These are phyloP conservation scores for Notothenia coriiceps DNA, from an alignment of 2,113 vertebrate genomes.

Conservation along the genomic window DNA sequence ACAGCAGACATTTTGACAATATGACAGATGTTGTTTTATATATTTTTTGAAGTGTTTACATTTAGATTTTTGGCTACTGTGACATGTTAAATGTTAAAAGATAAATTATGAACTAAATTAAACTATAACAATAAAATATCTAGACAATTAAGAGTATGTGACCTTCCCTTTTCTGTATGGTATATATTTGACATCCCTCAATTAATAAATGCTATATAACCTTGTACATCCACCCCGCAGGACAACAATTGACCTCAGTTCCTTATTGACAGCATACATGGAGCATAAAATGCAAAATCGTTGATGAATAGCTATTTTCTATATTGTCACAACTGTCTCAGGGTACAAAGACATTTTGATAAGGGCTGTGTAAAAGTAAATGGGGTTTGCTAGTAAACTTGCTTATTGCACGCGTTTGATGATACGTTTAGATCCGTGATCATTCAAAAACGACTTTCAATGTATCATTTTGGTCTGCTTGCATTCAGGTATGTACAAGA, in stretches of 20 bases:
- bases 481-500: constrained; percentile 16
- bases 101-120: background rate
- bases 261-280: background rate
- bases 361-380: background rate
- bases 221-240: background rate
- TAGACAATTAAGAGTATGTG: background rate
- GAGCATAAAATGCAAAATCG: background rate
- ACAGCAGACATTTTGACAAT: background rate
- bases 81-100: background rate
- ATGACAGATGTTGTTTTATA: too few species aligned
- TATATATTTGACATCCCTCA: background rate
- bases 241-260: background rate
- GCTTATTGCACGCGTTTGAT: background rate
- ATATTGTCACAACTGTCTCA: background rate
- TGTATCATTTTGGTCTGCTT: background rate
- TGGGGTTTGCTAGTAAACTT: background rate
- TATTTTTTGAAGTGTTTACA: background rate
- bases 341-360: background rate
- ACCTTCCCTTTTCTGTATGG: background rate
- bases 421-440: background rate
- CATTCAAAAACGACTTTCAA: background rate
- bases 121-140: background rate
- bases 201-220: background rate
- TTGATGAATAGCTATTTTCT: background rate
- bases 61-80: background rate